phyloP scores from a whole-genome alignment of 2,113 vertebrate species.

The Brachypteracias leptosomus region DNA sequence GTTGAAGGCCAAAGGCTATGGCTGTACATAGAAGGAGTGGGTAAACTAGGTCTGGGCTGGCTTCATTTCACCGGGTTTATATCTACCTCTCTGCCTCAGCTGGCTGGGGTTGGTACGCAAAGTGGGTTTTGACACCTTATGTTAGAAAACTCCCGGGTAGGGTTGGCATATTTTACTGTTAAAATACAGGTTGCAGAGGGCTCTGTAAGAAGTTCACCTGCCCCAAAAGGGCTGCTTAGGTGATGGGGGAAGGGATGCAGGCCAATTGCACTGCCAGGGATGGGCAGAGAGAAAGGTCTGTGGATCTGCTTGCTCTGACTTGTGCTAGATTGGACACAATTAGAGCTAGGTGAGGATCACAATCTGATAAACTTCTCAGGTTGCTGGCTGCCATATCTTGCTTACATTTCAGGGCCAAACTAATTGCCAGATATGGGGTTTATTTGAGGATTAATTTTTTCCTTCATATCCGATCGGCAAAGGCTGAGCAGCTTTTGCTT shows the following conservation, averaged over 20 bases:
- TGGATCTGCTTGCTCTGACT: not conserved
- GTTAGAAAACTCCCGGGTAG: not conserved
- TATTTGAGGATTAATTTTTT: conserved; percentile 13
- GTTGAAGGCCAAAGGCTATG: not conserved
- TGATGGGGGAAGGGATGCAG: not conserved
- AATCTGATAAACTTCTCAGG: not conserved
- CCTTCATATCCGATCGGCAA: not conserved
- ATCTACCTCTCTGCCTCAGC: not conserved
- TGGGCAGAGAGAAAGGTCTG: not conserved
- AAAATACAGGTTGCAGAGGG: not conserved
- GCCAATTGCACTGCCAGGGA: not conserved
- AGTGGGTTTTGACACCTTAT: not conserved
- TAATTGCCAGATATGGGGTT: not conserved
- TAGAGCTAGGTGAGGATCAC: not conserved
- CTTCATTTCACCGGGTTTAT: not conserved
- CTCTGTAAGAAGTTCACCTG: not conserved
- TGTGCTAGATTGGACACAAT: not conserved
- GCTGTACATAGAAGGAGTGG: not conserved
- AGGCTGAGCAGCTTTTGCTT: not conserved
- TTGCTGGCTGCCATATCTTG: not conserved
- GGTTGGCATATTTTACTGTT: not conserved
- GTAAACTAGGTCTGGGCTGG: not conserved
- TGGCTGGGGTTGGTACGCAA: not conserved
- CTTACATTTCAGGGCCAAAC: not conserved
- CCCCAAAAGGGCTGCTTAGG: not conserved